A percentile compares a stretch with the other conserved stretches of the same genome.
These are phyloP conservation scores for Ramazzottius varieornatus DNA, from an alignment of 2,888 invertebrate genomes.

Conservation along the genomic window DNA sequence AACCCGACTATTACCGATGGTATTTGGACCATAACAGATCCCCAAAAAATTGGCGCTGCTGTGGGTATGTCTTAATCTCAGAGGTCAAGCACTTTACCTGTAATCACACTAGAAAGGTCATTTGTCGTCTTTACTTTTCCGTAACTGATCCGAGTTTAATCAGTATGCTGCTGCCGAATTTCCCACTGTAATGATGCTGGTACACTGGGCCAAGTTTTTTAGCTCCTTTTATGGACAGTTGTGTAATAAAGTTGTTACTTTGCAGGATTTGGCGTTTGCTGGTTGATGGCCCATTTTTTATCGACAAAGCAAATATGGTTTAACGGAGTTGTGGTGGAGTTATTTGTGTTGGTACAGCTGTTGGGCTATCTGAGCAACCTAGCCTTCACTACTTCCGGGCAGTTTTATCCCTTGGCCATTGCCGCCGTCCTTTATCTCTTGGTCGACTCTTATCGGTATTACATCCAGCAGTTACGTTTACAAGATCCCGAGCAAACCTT, in stretches of 20 bases:
- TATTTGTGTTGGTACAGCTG: neutral
- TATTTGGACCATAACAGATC: neutral
- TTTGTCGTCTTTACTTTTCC: too few species aligned
- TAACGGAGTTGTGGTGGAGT: neutral
- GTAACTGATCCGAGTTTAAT: too few species aligned
- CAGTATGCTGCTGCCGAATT: too few species aligned
- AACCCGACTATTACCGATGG: neutral
- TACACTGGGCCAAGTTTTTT: too few species aligned
- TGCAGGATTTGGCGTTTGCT: neutral
- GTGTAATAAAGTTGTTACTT: too few species aligned
- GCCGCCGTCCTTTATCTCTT: neutral
- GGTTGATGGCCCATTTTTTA: neutral
- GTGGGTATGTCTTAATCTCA: neutral
- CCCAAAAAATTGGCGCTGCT: neutral
- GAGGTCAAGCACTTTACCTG: too few species aligned
- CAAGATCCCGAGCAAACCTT: constrained; percentile 2
- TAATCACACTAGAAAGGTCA: too few species aligned
- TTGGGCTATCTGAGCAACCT: neutral
- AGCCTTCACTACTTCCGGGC: neutral
- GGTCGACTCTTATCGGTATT: neutral
- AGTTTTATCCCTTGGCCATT: neutral
- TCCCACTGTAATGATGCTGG: too few species aligned
- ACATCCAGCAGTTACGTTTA: neutral
- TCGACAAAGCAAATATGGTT: neutral
- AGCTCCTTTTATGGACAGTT: too few species aligned